Conservation (phyloP, 2,113 vertebrate genomes). For the Trematocara nigrifrons region DNA sequence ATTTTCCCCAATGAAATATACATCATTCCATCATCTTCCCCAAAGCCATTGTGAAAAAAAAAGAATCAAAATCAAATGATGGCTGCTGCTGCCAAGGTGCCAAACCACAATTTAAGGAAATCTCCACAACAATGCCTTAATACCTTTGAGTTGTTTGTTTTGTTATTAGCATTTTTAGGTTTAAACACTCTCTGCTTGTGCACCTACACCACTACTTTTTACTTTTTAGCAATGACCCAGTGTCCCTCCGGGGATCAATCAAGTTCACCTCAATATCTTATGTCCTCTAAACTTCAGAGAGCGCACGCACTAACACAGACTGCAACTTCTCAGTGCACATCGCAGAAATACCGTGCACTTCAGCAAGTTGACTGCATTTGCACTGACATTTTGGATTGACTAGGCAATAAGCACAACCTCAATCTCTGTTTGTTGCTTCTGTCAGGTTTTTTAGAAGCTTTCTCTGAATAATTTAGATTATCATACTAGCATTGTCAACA, state of each 20-base stretch:
- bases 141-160: not conserved
- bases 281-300: slow-evolving; percentile 15
- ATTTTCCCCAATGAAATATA: not conserved
- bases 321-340: not conserved
- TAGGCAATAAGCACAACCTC: not conserved
- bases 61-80: not conserved
- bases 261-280: slow-evolving; percentile 32
- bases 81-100: not conserved
- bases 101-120: not conserved
- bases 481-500: slow-evolving; percentile 45
- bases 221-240: slow-evolving; percentile 11
- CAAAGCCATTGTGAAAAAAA: not conserved
- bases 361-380: not conserved
- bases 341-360: not conserved
- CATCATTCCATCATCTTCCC: not conserved
- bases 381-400: slow-evolving; percentile 18
- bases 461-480: slow-evolving; percentile 50
- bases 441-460: slow-evolving; percentile 27
- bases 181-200: slow-evolving; percentile 23
- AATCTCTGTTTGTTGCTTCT: slow-evolving; percentile 4
- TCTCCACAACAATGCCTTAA: not conserved
- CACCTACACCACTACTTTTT: slow-evolving; percentile 13
- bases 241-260: slow-evolving; percentile 37
- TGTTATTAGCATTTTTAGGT: not conserved
- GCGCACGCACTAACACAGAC: not conserved